Evolutionary conservation across 2,888 invertebrate species (phyloP).

Genomic region (Pristionchus maxplancki): DNA sequence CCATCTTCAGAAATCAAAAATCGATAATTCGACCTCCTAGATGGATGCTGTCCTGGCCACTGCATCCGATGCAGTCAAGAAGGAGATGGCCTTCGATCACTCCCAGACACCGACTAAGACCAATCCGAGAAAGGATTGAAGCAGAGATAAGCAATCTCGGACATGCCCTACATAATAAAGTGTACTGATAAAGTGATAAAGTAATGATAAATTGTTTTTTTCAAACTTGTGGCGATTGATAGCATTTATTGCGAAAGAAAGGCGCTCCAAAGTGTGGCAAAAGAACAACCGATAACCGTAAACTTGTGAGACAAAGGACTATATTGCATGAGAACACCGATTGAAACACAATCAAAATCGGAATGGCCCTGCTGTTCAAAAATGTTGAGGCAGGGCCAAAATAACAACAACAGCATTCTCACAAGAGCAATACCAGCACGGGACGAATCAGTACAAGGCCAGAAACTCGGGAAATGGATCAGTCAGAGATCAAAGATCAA

Average conservation of each 20-base stretch:
- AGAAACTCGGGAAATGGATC: neutral
- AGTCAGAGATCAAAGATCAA: slow-evolving; percentile 7
- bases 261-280: no score
- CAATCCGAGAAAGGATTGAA: no score
- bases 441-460: neutral
- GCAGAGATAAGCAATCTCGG: no score
- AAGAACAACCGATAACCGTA: no score
- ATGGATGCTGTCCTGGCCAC: neutral
- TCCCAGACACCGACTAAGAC: no score
- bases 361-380: neutral
- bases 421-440: neutral
- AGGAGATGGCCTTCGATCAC: neutral
- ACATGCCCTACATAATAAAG: no score
- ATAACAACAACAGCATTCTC: neutral
- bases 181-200: no score
- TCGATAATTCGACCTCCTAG: neutral
- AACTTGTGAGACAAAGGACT: no score
- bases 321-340: no score
- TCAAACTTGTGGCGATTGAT: no score
- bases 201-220: no score
- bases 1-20: neutral
- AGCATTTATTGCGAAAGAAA: no score
- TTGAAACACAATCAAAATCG: neutral
- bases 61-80: neutral
- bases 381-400: neutral